A percentile compares a stretch with the other conserved stretches of the same genome.
Evolutionary conservation across 2,797 vertebrate genomes (phyloP).

Genomic region (Hyperoplus lanceolatus): DNA sequence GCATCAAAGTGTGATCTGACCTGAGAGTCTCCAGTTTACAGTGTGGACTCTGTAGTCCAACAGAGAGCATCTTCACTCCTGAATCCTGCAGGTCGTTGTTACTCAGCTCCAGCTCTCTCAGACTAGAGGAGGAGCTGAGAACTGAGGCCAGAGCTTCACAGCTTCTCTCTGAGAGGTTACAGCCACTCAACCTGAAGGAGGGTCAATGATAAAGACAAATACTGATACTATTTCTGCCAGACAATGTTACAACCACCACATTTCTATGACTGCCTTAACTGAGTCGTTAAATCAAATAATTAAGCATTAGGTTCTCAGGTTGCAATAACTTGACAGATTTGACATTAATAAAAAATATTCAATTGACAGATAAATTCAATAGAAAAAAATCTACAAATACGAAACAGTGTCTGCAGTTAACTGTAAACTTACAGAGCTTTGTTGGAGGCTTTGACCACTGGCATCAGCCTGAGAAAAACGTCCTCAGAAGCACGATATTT

Average conservation of each 20-base stretch:
- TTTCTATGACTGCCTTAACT: neutral
- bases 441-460: constrained; percentile 20
- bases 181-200: constrained; percentile 5
- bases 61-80: too few species aligned
- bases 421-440: neutral
- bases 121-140: too few species aligned
- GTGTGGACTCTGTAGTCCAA: too few species aligned
- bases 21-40: too few species aligned
- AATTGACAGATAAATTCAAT: too few species aligned
- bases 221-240: neutral
- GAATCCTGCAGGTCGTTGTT: too few species aligned
- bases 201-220: neutral
- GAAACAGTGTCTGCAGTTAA: too few species aligned
- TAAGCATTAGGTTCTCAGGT: neutral
- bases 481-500: neutral
- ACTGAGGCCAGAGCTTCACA: neutral
- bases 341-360: too few species aligned
- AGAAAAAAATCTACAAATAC: too few species aligned
- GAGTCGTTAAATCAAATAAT: neutral
- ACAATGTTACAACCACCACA: neutral
- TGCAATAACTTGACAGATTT: too few species aligned
- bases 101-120: too few species aligned
- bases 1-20: too few species aligned
- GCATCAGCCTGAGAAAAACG: constrained; percentile 5
- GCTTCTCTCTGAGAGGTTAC: constrained; percentile 24